Evolutionary conservation across 2,113 vertebrate species (phyloP).

Genomic region (Hylia prasina): DNA sequence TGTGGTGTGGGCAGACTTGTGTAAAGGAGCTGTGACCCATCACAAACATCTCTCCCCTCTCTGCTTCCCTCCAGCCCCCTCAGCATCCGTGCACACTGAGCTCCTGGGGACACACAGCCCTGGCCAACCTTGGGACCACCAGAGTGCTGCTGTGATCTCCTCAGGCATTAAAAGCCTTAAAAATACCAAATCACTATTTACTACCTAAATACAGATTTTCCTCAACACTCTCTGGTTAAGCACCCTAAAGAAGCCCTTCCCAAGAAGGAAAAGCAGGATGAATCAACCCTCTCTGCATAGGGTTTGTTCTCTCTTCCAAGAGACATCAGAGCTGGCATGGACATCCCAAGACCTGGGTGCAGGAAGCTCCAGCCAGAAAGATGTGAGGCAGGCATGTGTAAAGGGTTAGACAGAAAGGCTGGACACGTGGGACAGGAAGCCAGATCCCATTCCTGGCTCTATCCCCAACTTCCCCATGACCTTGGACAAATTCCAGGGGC

Average conservation of each 20-base stretch:
- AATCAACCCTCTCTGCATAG: fast-evolving
- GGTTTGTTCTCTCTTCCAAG: not conserved
- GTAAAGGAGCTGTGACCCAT: not conserved
- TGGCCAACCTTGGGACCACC: not conserved
- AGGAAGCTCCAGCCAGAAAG: not conserved
- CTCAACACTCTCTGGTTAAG: not conserved
- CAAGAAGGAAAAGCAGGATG: not conserved
- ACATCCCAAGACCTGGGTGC: not conserved
- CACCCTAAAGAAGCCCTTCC: not conserved
- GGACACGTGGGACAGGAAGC: not conserved
- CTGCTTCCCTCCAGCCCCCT: not conserved
- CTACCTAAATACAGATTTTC: not conserved
- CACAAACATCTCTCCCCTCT: not conserved
- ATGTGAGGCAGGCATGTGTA: not conserved
- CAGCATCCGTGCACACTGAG: not conserved
- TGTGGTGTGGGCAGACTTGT: not conserved
- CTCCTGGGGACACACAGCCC: not conserved
- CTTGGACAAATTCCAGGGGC: not conserved
- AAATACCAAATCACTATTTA: not conserved
- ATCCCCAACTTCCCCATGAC: not conserved
- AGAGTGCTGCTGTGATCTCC: not conserved
- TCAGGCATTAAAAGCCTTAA: not conserved
- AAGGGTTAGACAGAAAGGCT: not conserved
- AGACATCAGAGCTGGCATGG: not conserved
- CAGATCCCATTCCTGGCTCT: not conserved